Evolutionary conservation across 2,113 vertebrate species (phyloP).

Genomic region (Toxotes jaculatrix): DNA sequence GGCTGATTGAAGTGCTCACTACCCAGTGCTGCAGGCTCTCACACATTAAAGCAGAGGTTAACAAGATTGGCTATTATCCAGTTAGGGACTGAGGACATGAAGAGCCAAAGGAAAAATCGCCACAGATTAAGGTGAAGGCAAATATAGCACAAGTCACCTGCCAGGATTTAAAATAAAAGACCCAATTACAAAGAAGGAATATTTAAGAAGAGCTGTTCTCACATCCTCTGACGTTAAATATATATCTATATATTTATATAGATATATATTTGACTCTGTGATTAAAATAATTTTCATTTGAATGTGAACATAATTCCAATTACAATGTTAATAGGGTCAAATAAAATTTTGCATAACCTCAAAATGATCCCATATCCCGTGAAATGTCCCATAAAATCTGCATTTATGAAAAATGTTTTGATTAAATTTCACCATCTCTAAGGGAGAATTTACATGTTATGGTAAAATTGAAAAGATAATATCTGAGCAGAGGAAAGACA

Average conservation of each 20-base stretch:
- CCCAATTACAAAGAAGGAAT: slow-evolving; percentile 19
- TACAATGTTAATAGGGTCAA: neutral
- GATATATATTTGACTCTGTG: neutral
- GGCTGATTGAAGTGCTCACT: slow-evolving; percentile 62
- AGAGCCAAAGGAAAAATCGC: slow-evolving; percentile 65
- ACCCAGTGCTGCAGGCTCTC: slow-evolving; percentile 62
- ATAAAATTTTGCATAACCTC: neutral
- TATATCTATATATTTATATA: too few relatives aligned
- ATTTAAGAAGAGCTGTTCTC: slow-evolving; percentile 27
- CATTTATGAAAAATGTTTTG: slow-evolving; percentile 1
- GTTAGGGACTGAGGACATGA: slow-evolving; percentile 76
- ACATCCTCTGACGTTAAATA: neutral
- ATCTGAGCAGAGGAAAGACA: slow-evolving; percentile 16
- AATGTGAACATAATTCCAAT: neutral
- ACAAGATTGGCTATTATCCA: slow-evolving; percentile 83
- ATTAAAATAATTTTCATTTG: neutral
- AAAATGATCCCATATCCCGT: neutral
- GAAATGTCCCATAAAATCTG: neutral
- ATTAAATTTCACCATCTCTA: slow-evolving; percentile 16
- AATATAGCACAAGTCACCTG: slow-evolving; percentile 72
- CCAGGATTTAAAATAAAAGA: slow-evolving; percentile 67
- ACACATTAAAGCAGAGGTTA: slow-evolving; percentile 84
- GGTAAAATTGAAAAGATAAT: slow-evolving; percentile 23
- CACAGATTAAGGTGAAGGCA: slow-evolving; percentile 75
- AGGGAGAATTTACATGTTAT: slow-evolving; percentile 1